Base-by-base conservation (phyloP, 2,888 invertebrate species). In the Yponomeuta plumbellus region DNA sequence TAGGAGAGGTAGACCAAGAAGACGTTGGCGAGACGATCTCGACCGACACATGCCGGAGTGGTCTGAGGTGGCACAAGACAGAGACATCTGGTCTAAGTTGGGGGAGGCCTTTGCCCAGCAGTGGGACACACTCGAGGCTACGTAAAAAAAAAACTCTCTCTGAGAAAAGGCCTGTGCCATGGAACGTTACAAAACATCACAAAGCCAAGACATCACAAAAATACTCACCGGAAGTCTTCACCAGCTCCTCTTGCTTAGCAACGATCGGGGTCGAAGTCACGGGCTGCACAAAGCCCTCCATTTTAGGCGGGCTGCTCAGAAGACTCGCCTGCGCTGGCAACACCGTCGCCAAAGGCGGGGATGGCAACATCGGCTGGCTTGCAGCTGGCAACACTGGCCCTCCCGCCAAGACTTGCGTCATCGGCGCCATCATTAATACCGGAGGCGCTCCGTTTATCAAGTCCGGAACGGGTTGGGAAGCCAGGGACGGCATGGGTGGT, bases 251-350 rank as follows among this genome's bases (percentile, higher is more conserved):
- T 63, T 82, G 87, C 13, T 85, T 70, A 0, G 85, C 66, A 0
- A 84, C 82, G 0, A 91, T 82, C 0, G 91, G 90, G 0, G 90
- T 91, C 0, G 90, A 90, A 0, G 91, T 90, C 0, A 91, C 76
- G 0, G 90, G 88, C 66, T 88, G 91, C 11, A 20, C 65, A 13
- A 56, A 26, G 0, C 63, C 63, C 1, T 44, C 52, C 64, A 44
- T 44, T 68, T 59, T 21, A 11, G 65, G 58, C 20, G 65, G 59
- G 21, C 75, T 80, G 1, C 83, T 70, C 67, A 86, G 57, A 0
- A 80, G 6, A 80, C 74, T 52, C 44, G 44, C 44, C 17, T 52
- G 44, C 44, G 44, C 44, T 17, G 44, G 44, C 44, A 52, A 17
- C 44, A 17, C 44, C 3, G 44, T 2, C 58, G 58, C 11, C 21